A percentile compares a stretch with the other conserved stretches of the same genome.
phyloP scores from a whole-genome alignment of 2,113 vertebrate genomes.

The Orientallactaga bullata region DNA sequence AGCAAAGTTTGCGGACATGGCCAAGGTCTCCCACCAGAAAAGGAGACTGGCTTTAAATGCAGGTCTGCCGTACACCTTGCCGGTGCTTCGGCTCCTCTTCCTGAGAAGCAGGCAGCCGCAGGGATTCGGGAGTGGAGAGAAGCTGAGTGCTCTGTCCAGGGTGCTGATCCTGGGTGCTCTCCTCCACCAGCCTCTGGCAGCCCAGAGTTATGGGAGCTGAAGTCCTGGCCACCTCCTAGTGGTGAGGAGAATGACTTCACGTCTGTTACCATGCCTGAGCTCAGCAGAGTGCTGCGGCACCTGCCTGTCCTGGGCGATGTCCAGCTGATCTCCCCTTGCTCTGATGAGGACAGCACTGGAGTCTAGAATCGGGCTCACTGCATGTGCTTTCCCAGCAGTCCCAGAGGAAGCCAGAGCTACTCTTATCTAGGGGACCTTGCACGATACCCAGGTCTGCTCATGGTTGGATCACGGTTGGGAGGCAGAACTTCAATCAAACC shows the following conservation, averaged over 20 bases:
- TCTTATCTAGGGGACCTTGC: neutral
- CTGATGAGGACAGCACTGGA: neutral
- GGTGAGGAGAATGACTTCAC: neutral
- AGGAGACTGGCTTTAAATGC: neutral
- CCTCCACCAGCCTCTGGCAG: neutral
- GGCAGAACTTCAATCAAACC: neutral
- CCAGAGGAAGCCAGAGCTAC: neutral
- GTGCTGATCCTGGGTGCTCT: neutral
- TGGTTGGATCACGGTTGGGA: rapidly evolving
- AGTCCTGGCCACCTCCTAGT: neutral
- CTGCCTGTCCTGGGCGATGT: neutral
- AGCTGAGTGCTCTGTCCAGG: neutral
- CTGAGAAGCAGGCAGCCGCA: too few relatives aligned
- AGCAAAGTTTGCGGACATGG: neutral
- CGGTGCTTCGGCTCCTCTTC: too few relatives aligned
- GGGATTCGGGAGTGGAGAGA: rapidly evolving
- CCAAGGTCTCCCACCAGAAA: neutral
- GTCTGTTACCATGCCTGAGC: neutral
- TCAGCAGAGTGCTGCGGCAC: neutral
- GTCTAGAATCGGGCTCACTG: neutral
- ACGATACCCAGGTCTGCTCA: neutral
- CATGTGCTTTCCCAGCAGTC: neutral
- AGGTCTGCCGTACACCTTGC: neutral
- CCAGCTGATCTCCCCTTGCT: neutral
- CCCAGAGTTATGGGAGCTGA: neutral